A percentile compares a stretch with the other conserved stretches of the same genome.
These are phyloP conservation scores for Fratercula arctica DNA, from an alignment of 2,797 vertebrate genomes.

Conservation along the genomic window DNA sequence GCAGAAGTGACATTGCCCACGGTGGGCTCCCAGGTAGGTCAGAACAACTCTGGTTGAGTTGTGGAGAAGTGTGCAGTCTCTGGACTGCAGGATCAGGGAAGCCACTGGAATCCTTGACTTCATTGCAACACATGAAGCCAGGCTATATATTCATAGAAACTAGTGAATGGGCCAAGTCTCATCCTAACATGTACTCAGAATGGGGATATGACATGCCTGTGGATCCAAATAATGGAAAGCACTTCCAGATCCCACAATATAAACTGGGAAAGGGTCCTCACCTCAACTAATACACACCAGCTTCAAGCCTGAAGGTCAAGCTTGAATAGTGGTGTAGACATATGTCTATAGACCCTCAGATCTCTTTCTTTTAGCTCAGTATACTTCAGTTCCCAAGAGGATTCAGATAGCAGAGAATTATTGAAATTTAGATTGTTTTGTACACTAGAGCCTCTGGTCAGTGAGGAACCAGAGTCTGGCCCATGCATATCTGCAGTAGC, in stretches of 20 bases:
- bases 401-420: not conserved
- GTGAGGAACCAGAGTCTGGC: not conserved
- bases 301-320: not conserved
- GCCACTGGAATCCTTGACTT: not conserved
- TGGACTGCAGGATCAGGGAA: not conserved
- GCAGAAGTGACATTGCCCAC: accelerated
- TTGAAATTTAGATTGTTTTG: not conserved
- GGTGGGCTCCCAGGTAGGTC: not conserved
- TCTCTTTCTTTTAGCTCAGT: not conserved
- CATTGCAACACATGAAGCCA: not conserved
- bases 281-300: not conserved
- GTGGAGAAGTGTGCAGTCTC: not conserved
- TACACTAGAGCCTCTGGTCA: not conserved
- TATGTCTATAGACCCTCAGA: not conserved
- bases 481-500: not conserved
- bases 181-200: not conserved
- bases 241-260: not conserved
- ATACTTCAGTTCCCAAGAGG: not conserved
- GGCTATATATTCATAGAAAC: not conserved
- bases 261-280: not conserved
- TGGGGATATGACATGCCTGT: not conserved
- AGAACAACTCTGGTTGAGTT: not conserved
- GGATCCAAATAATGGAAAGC: not conserved
- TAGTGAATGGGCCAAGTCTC: not conserved
- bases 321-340: not conserved